Base-by-base conservation (phyloP, 2,888 invertebrate genomes). In the Keiferia lycopersicella region DNA sequence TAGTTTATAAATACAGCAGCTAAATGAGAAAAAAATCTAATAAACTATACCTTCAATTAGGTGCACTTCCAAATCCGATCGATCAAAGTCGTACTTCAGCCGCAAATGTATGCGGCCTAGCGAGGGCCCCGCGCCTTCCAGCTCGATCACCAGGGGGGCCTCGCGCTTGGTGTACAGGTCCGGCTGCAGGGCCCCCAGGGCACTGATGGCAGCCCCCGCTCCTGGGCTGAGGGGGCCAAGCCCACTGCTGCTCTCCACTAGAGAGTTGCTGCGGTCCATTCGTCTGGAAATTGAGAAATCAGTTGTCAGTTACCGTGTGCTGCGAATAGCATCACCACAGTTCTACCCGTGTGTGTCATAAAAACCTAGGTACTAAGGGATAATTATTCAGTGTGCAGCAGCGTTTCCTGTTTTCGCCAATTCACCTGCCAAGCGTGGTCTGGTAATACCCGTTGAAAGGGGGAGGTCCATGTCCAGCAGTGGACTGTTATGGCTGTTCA, bases 51-150 rank as follows among this genome's bases (percentile, higher is more conserved):
- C 96, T 94, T 98, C 97, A 85, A 98, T 97, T 71, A 98, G 92
- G 88, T 98, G 97, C n/a, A 97, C 96, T 71, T 97, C 95, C 71
- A 98, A 92, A 84, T 98, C 98, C 16, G 97, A 97, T 69, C 96
- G 93, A 82, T 97, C 96, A 78, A 97, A 97, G 87, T 98, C 98
- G 79, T 98, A 98, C 76, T 96, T 96, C 64, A 98, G 91, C 63
- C 97, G 93, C 72, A 97, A 93, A 80, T 98, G 98, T 69, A 98
- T 93, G 67, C 96, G 93, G 41, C 98, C 98, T 57, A 97, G 93
- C 45, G 94, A 94, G 4, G 95, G 95, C 8, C 95, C 95, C 64
- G 92, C 92, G 41, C 91, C 92, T 65, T 92, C 92, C 69, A 93
- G 81, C 64, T 94, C 94, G 74, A 96, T 92, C 79, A 96, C 94